Percentiles rank a stretch among this genome's conserved stretches.
These are phyloP conservation scores for Rhinogobio ventralis DNA, from an alignment of 2,797 vertebrate species.

Conservation along the genomic window DNA sequence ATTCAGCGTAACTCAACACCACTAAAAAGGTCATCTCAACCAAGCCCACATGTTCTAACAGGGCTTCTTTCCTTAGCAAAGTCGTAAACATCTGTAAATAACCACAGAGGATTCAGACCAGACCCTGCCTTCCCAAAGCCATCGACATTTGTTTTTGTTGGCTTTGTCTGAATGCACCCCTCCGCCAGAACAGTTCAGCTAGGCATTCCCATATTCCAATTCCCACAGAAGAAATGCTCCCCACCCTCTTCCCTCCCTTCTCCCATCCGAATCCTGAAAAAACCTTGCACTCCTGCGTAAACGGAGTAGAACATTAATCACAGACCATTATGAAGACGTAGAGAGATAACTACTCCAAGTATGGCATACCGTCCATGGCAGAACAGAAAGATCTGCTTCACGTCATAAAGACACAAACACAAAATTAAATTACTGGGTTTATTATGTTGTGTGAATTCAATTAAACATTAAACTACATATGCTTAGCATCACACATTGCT, in stretches of 20 bases:
- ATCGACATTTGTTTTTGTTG: slow-evolving; percentile 63
- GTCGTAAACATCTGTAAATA: slow-evolving; percentile 66
- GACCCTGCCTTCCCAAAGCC: slow-evolving; percentile 55
- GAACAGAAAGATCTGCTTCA: background rate
- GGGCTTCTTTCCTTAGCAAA: slow-evolving; percentile 55
- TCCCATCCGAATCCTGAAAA: slow-evolving; percentile 34
- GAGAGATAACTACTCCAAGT: slow-evolving; percentile 67
- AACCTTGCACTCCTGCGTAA: slow-evolving; percentile 19
- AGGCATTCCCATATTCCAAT: slow-evolving; percentile 62
- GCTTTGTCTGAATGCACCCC: slow-evolving; percentile 58
- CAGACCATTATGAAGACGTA: slow-evolving; percentile 7
- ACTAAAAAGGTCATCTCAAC: slow-evolving; percentile 41
- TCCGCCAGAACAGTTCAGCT: slow-evolving; percentile 47
- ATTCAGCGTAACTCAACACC: slow-evolving; percentile 29
- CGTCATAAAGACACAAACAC: slow-evolving; percentile 21
- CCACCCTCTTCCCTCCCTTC: slow-evolving; percentile 28
- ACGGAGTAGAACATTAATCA: slow-evolving; percentile 28
- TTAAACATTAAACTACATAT: slow-evolving; percentile 27
- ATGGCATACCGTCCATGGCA: background rate
- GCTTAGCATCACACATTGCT: slow-evolving; percentile 20
- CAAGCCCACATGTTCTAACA: slow-evolving; percentile 45
- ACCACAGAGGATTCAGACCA: slow-evolving; percentile 48
- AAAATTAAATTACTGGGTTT: slow-evolving; percentile 20
- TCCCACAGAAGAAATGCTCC: slow-evolving; percentile 57
- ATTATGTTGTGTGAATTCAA: background rate